phyloP scores from a whole-genome alignment of 2,113 vertebrate genomes.

The Indri indri region DNA sequence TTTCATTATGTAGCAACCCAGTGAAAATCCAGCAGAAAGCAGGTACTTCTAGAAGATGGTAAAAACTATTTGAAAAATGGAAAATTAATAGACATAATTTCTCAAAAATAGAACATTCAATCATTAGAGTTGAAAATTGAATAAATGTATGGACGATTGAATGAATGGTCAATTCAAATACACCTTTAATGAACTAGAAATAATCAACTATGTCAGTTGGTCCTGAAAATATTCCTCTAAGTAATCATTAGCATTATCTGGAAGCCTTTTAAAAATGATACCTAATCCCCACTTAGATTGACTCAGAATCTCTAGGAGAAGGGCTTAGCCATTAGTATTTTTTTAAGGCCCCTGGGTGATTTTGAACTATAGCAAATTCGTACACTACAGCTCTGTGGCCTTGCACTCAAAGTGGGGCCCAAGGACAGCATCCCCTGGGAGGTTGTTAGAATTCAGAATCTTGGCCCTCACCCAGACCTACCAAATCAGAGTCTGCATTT shows the following conservation, averaged over 20 bases:
- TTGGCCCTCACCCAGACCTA: neutral
- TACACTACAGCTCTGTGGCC: neutral
- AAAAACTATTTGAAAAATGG: constrained; percentile 32
- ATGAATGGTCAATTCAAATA: neutral
- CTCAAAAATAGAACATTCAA: constrained; percentile 25
- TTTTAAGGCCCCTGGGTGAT: neutral
- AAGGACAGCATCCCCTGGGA: neutral
- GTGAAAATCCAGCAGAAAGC: constrained; percentile 31
- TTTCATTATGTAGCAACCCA: neutral
- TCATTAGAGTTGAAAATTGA: neutral
- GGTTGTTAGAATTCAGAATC: neutral
- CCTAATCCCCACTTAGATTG: neutral
- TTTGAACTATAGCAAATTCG: neutral
- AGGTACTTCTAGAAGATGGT: constrained; percentile 33
- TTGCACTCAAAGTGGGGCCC: neutral
- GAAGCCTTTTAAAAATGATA: neutral
- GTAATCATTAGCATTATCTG: neutral
- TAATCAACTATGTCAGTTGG: neutral
- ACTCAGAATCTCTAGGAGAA: neutral
- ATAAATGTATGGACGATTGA: constrained; percentile 12
- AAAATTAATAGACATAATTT: neutral
- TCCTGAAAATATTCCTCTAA: constrained; percentile 40
- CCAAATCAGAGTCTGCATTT: neutral
- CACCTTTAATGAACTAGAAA: constrained; percentile 48
- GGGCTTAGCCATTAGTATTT: neutral